phyloP scores from a whole-genome alignment of 1,140 invertebrate species.

The Idris sp. region DNA sequence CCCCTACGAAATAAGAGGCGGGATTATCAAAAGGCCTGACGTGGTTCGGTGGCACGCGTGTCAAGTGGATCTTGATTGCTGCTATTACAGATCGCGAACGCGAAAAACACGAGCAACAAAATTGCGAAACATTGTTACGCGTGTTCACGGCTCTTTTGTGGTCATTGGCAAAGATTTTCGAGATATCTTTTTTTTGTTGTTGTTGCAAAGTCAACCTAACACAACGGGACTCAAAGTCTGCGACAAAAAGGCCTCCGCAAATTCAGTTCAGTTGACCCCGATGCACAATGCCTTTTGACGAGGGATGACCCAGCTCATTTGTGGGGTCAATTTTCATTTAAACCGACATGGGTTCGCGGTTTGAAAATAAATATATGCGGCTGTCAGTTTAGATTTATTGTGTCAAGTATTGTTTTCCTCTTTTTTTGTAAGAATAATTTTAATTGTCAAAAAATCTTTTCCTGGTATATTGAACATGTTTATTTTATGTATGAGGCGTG shows the following conservation, averaged over 20 bases:
- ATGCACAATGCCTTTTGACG: slow-evolving; percentile 1
- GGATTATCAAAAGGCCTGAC: slow-evolving; percentile 54
- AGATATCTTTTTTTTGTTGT: too few species aligned
- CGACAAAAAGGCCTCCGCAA: slow-evolving; percentile 12
- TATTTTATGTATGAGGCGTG: too few species aligned
- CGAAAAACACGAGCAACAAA: slow-evolving; percentile 28
- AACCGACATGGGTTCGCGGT: not conserved
- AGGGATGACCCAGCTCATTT: not conserved
- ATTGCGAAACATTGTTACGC: slow-evolving; percentile 12
- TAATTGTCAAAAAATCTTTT: too few species aligned
- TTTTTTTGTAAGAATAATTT: too few species aligned
- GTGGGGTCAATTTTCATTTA: not conserved
- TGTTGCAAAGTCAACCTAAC: slow-evolving; percentile 31
- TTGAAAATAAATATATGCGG: too few species aligned
- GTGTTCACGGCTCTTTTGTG: slow-evolving; percentile 25
- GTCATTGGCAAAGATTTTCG: slow-evolving; percentile 7
- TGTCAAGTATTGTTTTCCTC: too few species aligned
- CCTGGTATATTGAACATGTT: too few species aligned
- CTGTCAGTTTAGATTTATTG: too few species aligned
- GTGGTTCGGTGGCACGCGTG: slow-evolving; percentile 65
- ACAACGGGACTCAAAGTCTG: slow-evolving; percentile 33
- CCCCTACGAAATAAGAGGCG: slow-evolving; percentile 46
- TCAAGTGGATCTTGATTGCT: slow-evolving; percentile 70
- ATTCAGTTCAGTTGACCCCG: slow-evolving; percentile 5
- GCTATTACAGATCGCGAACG: slow-evolving; percentile 62